Conservation (phyloP, 1,140 invertebrate species). For the Drosophila malerkotliana region DNA sequence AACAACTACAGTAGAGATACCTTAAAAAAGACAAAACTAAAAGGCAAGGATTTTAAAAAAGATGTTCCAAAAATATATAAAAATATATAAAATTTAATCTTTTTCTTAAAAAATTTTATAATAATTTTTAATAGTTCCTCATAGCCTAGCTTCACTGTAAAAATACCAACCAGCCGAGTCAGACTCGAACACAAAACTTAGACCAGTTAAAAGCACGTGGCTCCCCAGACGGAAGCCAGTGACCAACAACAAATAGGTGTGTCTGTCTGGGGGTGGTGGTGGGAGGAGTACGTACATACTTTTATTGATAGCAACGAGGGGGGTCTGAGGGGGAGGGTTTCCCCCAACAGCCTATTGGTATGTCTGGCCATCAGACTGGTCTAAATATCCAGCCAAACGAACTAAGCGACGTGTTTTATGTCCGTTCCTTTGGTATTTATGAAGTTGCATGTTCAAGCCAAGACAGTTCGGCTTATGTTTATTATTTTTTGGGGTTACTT, state of each 20-base stretch:
- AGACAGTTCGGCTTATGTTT: conserved; percentile 41
- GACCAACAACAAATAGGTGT: conserved; percentile 28
- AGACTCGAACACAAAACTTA: conserved; percentile 8
- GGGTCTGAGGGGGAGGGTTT: background rate
- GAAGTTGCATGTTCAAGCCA: conserved; percentile 64
- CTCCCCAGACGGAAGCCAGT: conserved; percentile 36
- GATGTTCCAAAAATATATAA: background rate
- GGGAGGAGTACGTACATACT: background rate
- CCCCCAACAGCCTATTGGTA: background rate
- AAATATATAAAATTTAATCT: background rate
- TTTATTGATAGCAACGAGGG: background rate
- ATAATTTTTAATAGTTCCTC: background rate
- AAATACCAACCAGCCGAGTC: conserved; percentile 12
- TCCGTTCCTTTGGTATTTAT: conserved; percentile 58
- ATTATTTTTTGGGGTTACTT: conserved; percentile 20
- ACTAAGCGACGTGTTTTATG: conserved; percentile 58
- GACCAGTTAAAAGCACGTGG: conserved; percentile 27
- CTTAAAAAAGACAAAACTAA: background rate
- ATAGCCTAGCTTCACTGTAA: conserved; percentile 3
- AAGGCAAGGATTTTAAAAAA: background rate
- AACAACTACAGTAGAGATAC: conserved; percentile 8
- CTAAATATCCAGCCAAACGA: conserved; percentile 53
- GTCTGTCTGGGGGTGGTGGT: conserved; percentile 4
- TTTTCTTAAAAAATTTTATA: background rate
- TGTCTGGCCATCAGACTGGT: conserved; percentile 44